Conservation (phyloP, 2,888 invertebrate genomes). For the Drosophila antonietae region DNA sequence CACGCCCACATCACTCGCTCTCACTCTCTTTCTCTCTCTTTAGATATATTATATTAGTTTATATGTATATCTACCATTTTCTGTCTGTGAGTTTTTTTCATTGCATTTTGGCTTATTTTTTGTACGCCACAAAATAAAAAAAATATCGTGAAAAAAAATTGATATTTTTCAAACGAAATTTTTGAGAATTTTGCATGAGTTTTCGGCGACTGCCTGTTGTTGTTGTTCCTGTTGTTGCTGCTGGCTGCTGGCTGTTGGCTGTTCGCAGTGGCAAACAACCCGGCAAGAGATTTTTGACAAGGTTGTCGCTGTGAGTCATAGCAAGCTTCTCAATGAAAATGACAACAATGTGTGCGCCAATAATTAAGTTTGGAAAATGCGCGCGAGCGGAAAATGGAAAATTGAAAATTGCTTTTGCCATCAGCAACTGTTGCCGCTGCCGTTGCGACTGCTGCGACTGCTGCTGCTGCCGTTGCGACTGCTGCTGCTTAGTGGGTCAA, state of each 20-base stretch:
- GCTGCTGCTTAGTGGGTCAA: slow-evolving; percentile 63
- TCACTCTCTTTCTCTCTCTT: not conserved
- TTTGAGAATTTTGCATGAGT: slow-evolving; percentile 50
- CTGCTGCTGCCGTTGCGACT: not conserved
- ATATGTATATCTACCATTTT: slow-evolving; percentile 14
- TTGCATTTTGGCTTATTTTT: slow-evolving; percentile 26
- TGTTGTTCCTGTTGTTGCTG: slow-evolving; percentile 19
- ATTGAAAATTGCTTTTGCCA: slow-evolving; percentile 37
- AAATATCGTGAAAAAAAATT: not conserved
- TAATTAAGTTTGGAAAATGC: slow-evolving; percentile 69
- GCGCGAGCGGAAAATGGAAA: slow-evolving; percentile 49
- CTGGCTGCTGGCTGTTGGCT: slow-evolving; percentile 14
- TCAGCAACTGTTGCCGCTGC: not conserved
- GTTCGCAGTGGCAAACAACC: slow-evolving; percentile 20
- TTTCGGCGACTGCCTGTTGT: slow-evolving; percentile 20
- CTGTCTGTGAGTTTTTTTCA: slow-evolving; percentile 40
- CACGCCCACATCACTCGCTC: slow-evolving; percentile 60
- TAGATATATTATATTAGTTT: not conserved
- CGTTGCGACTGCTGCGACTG: not conserved
- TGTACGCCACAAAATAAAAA: slow-evolving; percentile 11
- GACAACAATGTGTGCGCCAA: slow-evolving; percentile 69
- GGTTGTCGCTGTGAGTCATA: slow-evolving; percentile 56
- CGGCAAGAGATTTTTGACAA: slow-evolving; percentile 42
- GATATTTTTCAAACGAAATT: slow-evolving; percentile 53
- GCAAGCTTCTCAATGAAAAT: slow-evolving; percentile 47